phyloP scores from a whole-genome alignment of 2,113 vertebrate species.

The Coturnix japonica region DNA sequence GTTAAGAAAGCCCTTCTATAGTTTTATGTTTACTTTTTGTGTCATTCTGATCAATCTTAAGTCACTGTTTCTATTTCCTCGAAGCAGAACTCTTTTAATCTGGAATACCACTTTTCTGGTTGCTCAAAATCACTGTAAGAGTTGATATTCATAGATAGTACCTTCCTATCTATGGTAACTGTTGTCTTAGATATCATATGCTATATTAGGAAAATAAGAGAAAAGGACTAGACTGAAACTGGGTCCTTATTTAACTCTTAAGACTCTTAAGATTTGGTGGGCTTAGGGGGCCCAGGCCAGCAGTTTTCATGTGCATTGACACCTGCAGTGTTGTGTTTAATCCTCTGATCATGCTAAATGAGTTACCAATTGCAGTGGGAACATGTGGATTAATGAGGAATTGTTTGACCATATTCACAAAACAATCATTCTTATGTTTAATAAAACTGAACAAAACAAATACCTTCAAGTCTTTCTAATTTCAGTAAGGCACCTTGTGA shows the following conservation, averaged over 20 bases:
- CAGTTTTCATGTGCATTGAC: not conserved
- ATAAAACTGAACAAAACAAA: not conserved
- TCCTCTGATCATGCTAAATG: not conserved
- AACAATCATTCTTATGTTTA: not conserved
- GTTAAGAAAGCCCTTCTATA: not conserved
- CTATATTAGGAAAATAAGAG: not conserved
- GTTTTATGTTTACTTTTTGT: not conserved
- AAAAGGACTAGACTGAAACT: not conserved
- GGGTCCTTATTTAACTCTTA: not conserved
- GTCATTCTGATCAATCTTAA: not conserved
- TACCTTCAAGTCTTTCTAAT: not conserved
- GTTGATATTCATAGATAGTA: not conserved
- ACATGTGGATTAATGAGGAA: not conserved
- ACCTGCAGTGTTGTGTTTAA: not conserved
- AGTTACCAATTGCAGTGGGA: not conserved
- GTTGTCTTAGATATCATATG: not conserved
- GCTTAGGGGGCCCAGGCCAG: not conserved
- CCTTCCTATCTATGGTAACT: not conserved
- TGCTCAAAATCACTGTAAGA: not conserved
- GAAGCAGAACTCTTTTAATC: not conserved
- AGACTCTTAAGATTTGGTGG: not conserved
- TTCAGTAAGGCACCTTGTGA: not conserved
- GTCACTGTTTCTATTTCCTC: not conserved
- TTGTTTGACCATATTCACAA: not conserved
- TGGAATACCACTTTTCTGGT: not conserved